Conservation (phyloP, 2,888 invertebrate species). For the Bellardia bayeri region DNA sequence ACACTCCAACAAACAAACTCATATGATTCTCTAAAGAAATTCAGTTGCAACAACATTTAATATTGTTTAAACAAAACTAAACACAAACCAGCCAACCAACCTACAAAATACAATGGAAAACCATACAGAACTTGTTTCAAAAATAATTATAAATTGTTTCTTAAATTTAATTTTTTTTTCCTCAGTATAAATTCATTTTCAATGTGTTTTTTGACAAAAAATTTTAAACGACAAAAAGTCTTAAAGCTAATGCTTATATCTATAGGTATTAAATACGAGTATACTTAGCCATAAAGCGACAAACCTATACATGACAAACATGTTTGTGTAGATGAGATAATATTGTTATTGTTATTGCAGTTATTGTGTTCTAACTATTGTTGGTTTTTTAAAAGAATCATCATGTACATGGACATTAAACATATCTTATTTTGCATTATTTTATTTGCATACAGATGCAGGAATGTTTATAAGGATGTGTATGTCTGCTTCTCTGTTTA, state of each 20-base stretch:
- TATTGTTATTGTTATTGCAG: not conserved
- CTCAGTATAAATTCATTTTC: conserved; percentile 1
- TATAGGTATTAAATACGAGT: not conserved
- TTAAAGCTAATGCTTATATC: conserved; percentile 14
- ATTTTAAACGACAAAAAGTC: not conserved
- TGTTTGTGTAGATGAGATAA: conserved; percentile 14
- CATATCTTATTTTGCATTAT: conserved; percentile 57
- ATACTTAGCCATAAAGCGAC: conserved; percentile 12
- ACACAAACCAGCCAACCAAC: conserved; percentile 3
- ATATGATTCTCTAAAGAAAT: conserved; percentile 3
- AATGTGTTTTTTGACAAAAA: conserved; percentile 3
- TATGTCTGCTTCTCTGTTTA: not conserved
- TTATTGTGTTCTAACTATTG: not conserved
- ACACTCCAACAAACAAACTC: not conserved
- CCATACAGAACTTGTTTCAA: not conserved
- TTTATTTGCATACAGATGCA: not conserved
- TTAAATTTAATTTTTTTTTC: conserved; percentile 2
- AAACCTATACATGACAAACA: conserved; percentile 3
- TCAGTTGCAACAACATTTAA: conserved; percentile 33
- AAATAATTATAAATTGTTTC: not conserved
- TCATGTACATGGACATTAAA: conserved; percentile 42
- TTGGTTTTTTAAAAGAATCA: conserved; percentile 19
- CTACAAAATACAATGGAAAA: conserved; percentile 2
- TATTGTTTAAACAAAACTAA: conserved; percentile 9
- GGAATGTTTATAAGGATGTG: not conserved